phyloP scores from a whole-genome alignment of 2,113 vertebrate species.

The Nematolebias whitei region DNA sequence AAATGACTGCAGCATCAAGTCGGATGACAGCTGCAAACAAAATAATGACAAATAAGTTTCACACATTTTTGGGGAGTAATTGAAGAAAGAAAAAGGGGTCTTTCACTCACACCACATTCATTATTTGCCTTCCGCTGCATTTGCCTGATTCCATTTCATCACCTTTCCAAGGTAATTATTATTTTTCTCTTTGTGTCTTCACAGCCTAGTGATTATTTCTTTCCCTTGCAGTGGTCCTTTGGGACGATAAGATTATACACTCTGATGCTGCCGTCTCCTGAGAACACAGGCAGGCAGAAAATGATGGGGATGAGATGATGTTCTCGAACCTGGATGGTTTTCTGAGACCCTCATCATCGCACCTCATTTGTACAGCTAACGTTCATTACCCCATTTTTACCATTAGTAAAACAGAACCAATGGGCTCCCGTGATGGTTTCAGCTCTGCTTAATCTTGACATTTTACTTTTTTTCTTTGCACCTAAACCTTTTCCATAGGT shows the following conservation, averaged over 20 bases:
- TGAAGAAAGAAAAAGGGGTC: slow-evolving; percentile 19
- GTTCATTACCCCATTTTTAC: slow-evolving; percentile 28
- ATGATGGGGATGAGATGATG: slow-evolving; percentile 28
- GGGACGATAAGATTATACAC: slow-evolving; percentile 1
- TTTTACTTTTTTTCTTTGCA: no score
- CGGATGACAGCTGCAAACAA: slow-evolving; percentile 32
- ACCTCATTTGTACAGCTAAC: slow-evolving; percentile 13
- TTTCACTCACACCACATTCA: slow-evolving; percentile 3
- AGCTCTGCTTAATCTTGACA: no score
- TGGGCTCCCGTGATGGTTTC: not conserved
- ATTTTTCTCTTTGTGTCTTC: slow-evolving; percentile 21
- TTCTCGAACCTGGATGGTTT: slow-evolving; percentile 11
- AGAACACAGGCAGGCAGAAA: slow-evolving; percentile 20
- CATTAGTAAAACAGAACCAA: not conserved
- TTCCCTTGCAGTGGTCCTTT: not conserved
- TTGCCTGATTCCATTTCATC: slow-evolving; percentile 31
- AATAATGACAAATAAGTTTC: slow-evolving; percentile 50
- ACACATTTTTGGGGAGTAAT: slow-evolving; percentile 25
- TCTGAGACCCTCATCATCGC: not conserved
- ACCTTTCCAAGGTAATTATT: slow-evolving; percentile 27
- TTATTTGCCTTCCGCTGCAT: slow-evolving; percentile 51
- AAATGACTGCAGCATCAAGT: slow-evolving; percentile 54
- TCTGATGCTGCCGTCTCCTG: slow-evolving; percentile 10
- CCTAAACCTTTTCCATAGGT: no score
- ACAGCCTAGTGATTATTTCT: slow-evolving; percentile 19